A percentile compares a stretch with the other conserved stretches of the same genome.
Evolutionary conservation across 2,113 vertebrate genomes (phyloP).

Genomic region (Tetrao urogallus): DNA sequence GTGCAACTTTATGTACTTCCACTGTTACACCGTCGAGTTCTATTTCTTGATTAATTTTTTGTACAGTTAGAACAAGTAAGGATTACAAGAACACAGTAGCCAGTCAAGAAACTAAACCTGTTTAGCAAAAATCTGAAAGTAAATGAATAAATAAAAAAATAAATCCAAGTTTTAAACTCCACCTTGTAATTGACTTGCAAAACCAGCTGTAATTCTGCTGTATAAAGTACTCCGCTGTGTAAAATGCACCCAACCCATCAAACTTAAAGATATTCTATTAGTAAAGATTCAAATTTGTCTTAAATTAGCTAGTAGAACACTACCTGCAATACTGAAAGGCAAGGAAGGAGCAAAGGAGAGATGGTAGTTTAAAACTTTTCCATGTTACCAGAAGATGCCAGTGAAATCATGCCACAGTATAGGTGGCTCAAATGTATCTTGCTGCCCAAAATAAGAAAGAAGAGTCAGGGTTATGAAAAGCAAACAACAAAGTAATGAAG

Average conservation of each 20-base stretch:
- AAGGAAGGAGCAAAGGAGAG: not conserved
- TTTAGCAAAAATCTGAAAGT: not conserved
- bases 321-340: too few species aligned
- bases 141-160: not conserved
- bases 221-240: not conserved
- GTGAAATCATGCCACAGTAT: not conserved
- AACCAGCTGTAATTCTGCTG: not conserved
- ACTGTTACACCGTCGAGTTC: not conserved
- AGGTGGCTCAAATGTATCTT: not conserved
- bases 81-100: not conserved
- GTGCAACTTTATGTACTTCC: not conserved
- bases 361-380: not conserved
- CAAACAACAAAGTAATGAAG: not conserved
- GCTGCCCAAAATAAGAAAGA: not conserved
- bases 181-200: not conserved
- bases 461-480: not conserved
- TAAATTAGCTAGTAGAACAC: not conserved
- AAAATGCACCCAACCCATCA: not conserved
- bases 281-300: not conserved
- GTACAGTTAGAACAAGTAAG: not conserved
- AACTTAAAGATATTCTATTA: not conserved
- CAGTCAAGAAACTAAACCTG: not conserved
- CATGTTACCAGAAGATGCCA: conserved; percentile 27
- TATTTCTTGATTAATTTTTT: not conserved
- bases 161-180: not conserved